Percentiles rank a stretch among this genome's conserved stretches.
These are phyloP conservation scores for Deroplatys truncata DNA, from an alignment of 2,888 invertebrate genomes.

Conservation along the genomic window DNA sequence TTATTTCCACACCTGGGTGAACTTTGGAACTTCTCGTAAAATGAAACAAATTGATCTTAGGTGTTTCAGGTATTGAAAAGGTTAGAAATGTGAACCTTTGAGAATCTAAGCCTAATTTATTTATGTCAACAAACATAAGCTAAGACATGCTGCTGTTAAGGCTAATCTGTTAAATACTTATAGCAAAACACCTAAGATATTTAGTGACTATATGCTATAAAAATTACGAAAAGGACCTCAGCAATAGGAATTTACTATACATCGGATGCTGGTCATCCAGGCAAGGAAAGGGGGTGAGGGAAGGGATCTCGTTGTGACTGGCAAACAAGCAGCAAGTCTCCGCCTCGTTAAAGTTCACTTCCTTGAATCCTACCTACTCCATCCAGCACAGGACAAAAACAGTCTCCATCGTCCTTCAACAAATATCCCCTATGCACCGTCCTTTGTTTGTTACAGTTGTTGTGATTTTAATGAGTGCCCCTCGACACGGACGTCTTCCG, in stretches of 20 bases:
- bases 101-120: no score
- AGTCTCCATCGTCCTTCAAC: not conserved
- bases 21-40: no score
- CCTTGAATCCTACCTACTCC: not conserved
- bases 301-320: not conserved
- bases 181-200: no score
- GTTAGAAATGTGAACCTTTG: no score
- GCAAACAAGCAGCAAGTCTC: constrained; percentile 5
- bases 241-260: not conserved
- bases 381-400: not conserved
- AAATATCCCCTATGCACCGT: not conserved
- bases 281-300: not conserved
- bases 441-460: constrained; percentile 13
- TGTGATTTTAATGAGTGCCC: constrained; percentile 1
- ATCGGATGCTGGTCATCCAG: not conserved
- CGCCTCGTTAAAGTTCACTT: constrained; percentile 7
- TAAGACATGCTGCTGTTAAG: no score
- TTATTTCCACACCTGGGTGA: no score
- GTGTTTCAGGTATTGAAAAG: no score
- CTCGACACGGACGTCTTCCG: not conserved
- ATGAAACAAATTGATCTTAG: no score
- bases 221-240: not conserved
- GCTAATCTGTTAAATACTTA: no score
- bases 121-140: no score
- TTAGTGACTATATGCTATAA: not conserved